These are phyloP conservation scores for Pseudochromis fuscus DNA, from an alignment of 2,797 vertebrate species.

Conservation along the genomic window DNA sequence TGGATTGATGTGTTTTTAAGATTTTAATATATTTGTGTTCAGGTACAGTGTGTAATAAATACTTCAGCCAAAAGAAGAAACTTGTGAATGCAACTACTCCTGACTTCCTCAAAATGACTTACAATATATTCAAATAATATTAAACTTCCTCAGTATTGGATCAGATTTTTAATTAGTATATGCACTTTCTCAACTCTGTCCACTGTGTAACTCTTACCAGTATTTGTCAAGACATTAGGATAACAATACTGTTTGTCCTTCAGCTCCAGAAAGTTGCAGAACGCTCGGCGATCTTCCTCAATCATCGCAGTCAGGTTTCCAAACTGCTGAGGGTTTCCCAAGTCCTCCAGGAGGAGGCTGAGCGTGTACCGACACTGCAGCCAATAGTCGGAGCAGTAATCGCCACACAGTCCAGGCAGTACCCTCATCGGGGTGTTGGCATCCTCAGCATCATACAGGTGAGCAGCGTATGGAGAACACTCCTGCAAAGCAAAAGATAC, in stretches of 20 bases:
- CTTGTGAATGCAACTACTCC: too few relatives aligned
- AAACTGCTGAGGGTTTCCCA: constrained; percentile 46
- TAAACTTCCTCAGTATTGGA: background rate
- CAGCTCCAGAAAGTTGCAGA: constrained; percentile 85
- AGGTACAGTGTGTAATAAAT: too few relatives aligned
- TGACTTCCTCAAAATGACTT: too few relatives aligned
- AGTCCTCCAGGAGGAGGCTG: constrained; percentile 80
- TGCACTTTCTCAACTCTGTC: background rate
- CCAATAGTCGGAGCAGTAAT: constrained; percentile 87
- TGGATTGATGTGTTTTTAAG: background rate
- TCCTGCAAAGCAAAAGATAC: constrained; percentile 72
- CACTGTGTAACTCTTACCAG: constrained; percentile 54
- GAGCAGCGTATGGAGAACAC: constrained; percentile 89
- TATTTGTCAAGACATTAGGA: constrained; percentile 83
- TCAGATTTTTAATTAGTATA: background rate
- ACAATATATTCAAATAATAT: too few relatives aligned
- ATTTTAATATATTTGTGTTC: too few relatives aligned
- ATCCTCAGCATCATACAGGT: constrained; percentile 89
- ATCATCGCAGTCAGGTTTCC: constrained; percentile 67
- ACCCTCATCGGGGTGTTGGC: constrained; percentile 86
- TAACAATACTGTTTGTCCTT: constrained; percentile 89
- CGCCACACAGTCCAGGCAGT: constrained; percentile 85
- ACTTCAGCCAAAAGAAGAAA: too few relatives aligned
- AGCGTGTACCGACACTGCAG: constrained; percentile 85
- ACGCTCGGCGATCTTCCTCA: constrained; percentile 79